Evolutionary conservation across 1,140 invertebrate genomes (phyloP), one percentile per base, ranked within the genome.

Genomic region (Drosophila repleta): DNA sequence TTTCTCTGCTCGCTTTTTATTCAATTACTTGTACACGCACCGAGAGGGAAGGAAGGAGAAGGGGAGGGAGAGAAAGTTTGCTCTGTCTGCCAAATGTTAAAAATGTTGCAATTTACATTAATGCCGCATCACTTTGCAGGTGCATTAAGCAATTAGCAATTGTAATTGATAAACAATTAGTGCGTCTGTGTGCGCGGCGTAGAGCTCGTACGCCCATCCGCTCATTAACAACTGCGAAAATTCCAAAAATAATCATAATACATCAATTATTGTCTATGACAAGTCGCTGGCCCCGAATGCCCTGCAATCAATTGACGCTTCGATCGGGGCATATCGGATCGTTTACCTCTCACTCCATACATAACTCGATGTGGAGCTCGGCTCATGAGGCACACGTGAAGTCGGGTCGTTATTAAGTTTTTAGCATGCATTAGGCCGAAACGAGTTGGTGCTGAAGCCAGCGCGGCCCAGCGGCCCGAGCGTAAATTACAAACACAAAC

Each of bases 111-210:
- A 60, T 61, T 73, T 60, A 29, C 56, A 68, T 68, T 55, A 64
- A 70, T 65, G 66, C 73, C 57, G 51, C 65, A 57, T 75, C 75
- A 79, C 79, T 75, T 84, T 79, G 55, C 74, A 75, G 71, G 57
- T 64, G 82, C 64, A 85, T 85, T 85, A 78, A 87, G 74, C 74
- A 85, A 85, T 85, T 85, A 85, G 78, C 78, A 87, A 82, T 64
- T 78, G 78, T 78, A 85, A 85, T 85, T 85, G 83, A 85, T 87
- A 82, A 87, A 78, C 82, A 85, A 85, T 85, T 85, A 81, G 77
- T 51, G 77, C n/a, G 39, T 5, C 64, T 74, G 66, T 71, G 70
- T 53, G 64, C 49, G 74, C 15, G 24, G 26, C 70, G 55, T 74
- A 65, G 32, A 46, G 29, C 24, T n/a, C 1, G n/a, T 3, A 24